Evolutionary conservation across 2,113 vertebrate genomes (phyloP), one percentile per base, ranked within the genome.

Genomic region (Atlantisia rogersi): DNA sequence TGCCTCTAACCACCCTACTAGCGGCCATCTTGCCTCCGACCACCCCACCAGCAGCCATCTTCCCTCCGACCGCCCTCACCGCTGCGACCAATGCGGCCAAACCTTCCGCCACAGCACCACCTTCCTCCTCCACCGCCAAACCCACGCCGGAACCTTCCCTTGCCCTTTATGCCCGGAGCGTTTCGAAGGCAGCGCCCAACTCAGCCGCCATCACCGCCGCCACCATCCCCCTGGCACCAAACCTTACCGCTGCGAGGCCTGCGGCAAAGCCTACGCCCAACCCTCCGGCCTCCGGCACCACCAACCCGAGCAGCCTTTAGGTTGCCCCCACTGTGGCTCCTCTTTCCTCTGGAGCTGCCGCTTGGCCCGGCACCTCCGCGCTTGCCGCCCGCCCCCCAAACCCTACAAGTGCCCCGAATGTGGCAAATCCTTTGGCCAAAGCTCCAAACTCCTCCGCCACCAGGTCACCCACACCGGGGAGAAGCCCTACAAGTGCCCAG

Each of bases 401-500:
- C 82, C 86, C 35, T 81, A 73, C 77, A 53, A 44, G 15, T 88
- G 86, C 50, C 59, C 65, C 1, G 86, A 88, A 13, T 88, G 86
- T 25, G 86, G 78, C 40, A 88, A 88, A 16, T 37, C 52, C 32
- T 89, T 89, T 26, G 64, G 69, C 7, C 87, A 67, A 11, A 89
- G 87, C 62, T 89, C 87, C 78, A 89, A 65, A 6, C 78, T 89
- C 5, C 44, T 75, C 11, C 53, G 63, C 9, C 78, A 82, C 78
- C 78, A 37, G 31, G 60, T 65, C 7, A 86, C 70, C 48, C 99
- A 99, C 97, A 99, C 99, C 0, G 99, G 99, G 12, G 99, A 99
- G 96, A 99, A 99, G 87, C 99, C 99, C 1, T 99, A 99, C 97
- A 97, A 86, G 80, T 99, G 99, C 64, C 77, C 77, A 4, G 86